Evolutionary conservation across 1,140 invertebrate genomes (phyloP).

Genomic region (Ephestia elutella): DNA sequence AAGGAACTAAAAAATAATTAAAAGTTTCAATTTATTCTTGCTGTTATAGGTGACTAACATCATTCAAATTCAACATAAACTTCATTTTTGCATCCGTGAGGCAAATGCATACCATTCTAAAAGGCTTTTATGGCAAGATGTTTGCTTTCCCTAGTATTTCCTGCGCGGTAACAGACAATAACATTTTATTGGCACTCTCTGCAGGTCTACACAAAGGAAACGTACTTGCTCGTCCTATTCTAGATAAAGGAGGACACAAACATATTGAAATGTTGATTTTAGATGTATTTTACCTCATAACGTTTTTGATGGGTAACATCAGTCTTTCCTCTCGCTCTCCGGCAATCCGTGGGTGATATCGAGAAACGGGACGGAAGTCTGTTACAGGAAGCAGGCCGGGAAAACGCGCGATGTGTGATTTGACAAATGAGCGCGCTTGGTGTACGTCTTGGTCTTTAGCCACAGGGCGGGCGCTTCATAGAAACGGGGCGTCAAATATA

Average conservation of each 20-base stretch:
- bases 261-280: not conserved
- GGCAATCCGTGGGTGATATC: too few species aligned
- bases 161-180: conserved; percentile 8
- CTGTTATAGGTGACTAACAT: not conserved
- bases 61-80: not conserved
- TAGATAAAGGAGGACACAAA: not conserved
- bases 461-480: too few species aligned
- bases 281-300: not conserved
- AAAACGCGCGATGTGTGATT: too few species aligned
- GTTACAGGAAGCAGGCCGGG: too few species aligned
- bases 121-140: conserved; percentile 1
- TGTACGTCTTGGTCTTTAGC: too few species aligned
- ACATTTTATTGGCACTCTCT: conserved; percentile 10
- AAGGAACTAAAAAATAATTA: too few species aligned
- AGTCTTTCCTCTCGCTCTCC: too few species aligned
- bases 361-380: too few species aligned
- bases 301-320: too few species aligned
- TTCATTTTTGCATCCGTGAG: not conserved
- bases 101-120: not conserved
- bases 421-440: too few species aligned
- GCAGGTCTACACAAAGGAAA: conserved; percentile 10
- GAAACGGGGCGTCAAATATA: too few species aligned
- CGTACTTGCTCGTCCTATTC: not conserved
- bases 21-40: too few species aligned
- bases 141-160: not conserved